These are phyloP conservation scores for Rhodophaea formosa DNA, from an alignment of 2,888 invertebrate species.

Conservation along the genomic window DNA sequence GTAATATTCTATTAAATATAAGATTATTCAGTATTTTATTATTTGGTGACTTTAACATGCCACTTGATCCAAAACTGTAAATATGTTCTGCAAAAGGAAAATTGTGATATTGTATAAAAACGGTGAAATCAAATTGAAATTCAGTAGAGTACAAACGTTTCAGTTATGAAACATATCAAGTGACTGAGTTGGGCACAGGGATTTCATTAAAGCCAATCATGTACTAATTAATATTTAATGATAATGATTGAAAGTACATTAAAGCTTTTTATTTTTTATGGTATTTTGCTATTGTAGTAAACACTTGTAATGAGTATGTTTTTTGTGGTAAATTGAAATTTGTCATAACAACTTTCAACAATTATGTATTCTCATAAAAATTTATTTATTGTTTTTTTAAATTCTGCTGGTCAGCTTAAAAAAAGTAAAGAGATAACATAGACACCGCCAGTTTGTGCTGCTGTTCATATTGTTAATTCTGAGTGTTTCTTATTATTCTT, in stretches of 20 bases:
- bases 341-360: no score
- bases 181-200: slow-evolving; percentile 38
- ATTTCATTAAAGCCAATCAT: slow-evolving; percentile 13
- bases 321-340: no score
- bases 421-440: no score
- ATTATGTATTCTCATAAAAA: no score
- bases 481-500: no score
- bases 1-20: not conserved
- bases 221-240: slow-evolving; percentile 1
- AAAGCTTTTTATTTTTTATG: not conserved
- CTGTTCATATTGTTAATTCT: no score
- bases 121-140: slow-evolving; percentile 13
- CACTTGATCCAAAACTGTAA: slow-evolving; percentile 4
- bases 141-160: slow-evolving; percentile 48
- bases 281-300: not conserved
- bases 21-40: slow-evolving; percentile 13
- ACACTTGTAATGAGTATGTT: not conserved
- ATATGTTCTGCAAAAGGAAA: slow-evolving; percentile 24
- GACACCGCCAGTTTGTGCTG: no score
- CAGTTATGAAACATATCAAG: slow-evolving; percentile 44
- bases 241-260: slow-evolving; percentile 7
- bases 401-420: no score
- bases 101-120: slow-evolving; percentile 18
- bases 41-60: not conserved
- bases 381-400: no score